Conservation (phyloP, 1,140 invertebrate species). For the Tetragnatha versicolor region DNA sequence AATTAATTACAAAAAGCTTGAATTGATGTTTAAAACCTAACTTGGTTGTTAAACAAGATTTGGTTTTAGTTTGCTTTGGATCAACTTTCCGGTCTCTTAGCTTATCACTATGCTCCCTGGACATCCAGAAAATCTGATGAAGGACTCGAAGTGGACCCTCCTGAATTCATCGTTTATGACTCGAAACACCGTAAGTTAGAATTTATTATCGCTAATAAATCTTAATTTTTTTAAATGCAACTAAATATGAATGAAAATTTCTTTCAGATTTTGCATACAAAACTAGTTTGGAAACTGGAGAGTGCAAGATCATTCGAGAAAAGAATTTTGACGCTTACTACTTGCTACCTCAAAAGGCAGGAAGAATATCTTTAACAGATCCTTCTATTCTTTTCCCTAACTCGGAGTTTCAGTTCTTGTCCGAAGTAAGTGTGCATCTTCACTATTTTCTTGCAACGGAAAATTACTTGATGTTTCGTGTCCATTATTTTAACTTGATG, state of each 20-base stretch:
- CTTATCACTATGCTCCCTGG: slow-evolving; percentile 26
- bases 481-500: neutral
- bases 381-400: slow-evolving; percentile 8
- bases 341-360: neutral
- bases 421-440: neutral
- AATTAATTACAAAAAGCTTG: no score
- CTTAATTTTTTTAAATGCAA: no score
- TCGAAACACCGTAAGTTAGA: slow-evolving; percentile 2
- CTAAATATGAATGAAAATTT: neutral
- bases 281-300: neutral
- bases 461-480: neutral
- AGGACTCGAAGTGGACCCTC: neutral
- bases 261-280: slow-evolving; percentile 20
- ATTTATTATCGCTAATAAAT: neutral
- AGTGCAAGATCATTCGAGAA: neutral
- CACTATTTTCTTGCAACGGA: neutral
- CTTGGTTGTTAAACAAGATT: no score
- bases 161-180: neutral
- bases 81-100: neutral
- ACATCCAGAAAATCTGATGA: neutral
- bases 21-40: no score
- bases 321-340: neutral
- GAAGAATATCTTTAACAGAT: neutral
- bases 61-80: slow-evolving; percentile 27
- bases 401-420: neutral